Conservation (phyloP, 2,113 vertebrate genomes). For the Oreocharis arfaki region DNA sequence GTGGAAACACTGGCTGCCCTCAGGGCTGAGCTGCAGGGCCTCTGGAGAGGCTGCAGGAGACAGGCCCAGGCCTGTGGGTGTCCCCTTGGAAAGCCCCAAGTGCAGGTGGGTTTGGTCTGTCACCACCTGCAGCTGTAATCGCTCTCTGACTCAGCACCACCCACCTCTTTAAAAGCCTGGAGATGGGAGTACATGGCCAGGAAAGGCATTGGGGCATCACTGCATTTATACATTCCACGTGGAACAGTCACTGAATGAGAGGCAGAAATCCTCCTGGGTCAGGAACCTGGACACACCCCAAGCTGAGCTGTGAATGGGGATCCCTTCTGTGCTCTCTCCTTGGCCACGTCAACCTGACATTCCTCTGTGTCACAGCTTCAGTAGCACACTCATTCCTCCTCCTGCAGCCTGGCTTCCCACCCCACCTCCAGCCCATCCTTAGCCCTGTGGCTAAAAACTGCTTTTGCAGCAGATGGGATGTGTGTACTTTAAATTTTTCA, state of each 20-base stretch:
- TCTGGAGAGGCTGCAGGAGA: neutral
- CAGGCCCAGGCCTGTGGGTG: neutral
- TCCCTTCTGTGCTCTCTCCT: neutral
- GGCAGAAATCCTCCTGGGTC: neutral
- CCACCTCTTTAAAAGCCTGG: neutral
- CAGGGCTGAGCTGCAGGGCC: neutral
- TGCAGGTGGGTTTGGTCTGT: neutral
- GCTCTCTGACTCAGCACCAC: neutral
- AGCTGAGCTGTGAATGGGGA: neutral
- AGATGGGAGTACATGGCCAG: neutral
- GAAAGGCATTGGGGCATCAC: neutral
- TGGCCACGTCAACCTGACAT: neutral
- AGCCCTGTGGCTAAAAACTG: neutral
- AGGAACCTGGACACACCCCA: neutral
- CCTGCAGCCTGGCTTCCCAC: neutral
- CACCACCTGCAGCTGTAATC: neutral
- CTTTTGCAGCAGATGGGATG: neutral
- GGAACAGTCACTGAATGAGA: neutral
- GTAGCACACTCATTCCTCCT: neutral
- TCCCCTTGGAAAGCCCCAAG: neutral
- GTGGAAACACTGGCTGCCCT: neutral
- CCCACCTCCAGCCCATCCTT: neutral
- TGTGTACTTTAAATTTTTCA: neutral
- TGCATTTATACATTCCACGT: neutral
- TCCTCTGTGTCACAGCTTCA: neutral